phyloP scores from a whole-genome alignment of 2,797 vertebrate species.

The Pangasius sanitwongsei region DNA sequence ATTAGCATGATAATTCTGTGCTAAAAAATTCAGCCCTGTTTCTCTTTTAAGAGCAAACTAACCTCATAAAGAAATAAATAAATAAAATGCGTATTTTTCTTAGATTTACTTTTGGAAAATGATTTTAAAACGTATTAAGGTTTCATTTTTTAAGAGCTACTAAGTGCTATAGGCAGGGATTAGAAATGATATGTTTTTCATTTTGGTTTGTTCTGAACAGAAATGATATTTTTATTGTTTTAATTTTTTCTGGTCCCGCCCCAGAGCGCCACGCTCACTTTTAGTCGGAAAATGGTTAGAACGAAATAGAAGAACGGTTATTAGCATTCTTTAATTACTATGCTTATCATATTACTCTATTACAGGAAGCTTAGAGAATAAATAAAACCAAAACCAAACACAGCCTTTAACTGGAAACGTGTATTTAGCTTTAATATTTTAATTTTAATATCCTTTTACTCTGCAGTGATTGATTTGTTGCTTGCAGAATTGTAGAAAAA shows the following conservation, averaged over 20 bases:
- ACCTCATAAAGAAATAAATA: not conserved
- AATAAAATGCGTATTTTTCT: not conserved
- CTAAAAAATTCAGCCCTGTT: too few species aligned
- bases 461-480: not conserved
- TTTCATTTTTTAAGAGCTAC: too few species aligned
- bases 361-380: not conserved
- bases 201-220: not conserved
- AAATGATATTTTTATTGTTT: not conserved
- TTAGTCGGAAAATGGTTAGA: not conserved
- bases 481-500: not conserved
- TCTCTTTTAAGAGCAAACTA: too few species aligned
- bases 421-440: not conserved
- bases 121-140: not conserved
- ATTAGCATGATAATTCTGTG: too few species aligned
- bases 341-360: too few species aligned
- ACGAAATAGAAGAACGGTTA: not conserved
- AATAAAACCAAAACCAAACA: not conserved
- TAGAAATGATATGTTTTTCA: not conserved
- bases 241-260: too few species aligned
- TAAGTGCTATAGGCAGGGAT: not conserved
- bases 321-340: not conserved
- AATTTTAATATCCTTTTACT: not conserved
- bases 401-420: not conserved
- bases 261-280: too few species aligned
- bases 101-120: not conserved